Evolutionary conservation across 2,888 invertebrate genomes (phyloP).

Genomic region (Sylvicola fuscatus): DNA sequence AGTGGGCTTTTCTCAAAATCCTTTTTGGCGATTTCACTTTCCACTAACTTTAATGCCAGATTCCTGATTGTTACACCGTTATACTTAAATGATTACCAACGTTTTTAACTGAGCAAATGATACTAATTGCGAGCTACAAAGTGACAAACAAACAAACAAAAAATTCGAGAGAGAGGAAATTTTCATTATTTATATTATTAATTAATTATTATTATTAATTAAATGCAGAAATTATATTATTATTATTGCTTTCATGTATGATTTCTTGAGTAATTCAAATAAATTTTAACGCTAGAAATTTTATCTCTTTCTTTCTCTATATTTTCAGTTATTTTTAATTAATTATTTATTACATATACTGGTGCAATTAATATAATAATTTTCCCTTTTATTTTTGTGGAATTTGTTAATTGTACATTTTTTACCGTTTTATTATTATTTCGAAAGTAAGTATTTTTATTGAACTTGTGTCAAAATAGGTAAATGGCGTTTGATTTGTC

Average conservation of each 20-base stretch:
- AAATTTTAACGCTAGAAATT: constrained; percentile 6
- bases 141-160: constrained; percentile 2
- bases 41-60: too few species aligned
- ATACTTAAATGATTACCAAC: too few species aligned
- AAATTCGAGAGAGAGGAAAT: not conserved
- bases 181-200: too few species aligned
- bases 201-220: not conserved
- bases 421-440: not conserved
- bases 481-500: too few species aligned
- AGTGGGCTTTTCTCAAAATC: too few species aligned
- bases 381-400: constrained; percentile 2
- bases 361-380: not conserved
- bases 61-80: too few species aligned
- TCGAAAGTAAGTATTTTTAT: constrained; percentile 2
- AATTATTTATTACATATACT: not conserved
- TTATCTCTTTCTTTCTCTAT: constrained; percentile 5
- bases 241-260: constrained; percentile 7
- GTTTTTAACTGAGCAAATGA: too few species aligned
- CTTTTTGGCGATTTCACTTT: too few species aligned
- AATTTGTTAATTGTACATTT: constrained; percentile 1
- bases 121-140: not conserved
- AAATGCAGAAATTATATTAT: constrained; percentile 3
- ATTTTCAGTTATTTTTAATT: too few species aligned
- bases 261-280: constrained; percentile 5
- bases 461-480: too few species aligned